Evolutionary conservation across 1,140 invertebrate species (phyloP).

Genomic region (Berghia stephanieae): DNA sequence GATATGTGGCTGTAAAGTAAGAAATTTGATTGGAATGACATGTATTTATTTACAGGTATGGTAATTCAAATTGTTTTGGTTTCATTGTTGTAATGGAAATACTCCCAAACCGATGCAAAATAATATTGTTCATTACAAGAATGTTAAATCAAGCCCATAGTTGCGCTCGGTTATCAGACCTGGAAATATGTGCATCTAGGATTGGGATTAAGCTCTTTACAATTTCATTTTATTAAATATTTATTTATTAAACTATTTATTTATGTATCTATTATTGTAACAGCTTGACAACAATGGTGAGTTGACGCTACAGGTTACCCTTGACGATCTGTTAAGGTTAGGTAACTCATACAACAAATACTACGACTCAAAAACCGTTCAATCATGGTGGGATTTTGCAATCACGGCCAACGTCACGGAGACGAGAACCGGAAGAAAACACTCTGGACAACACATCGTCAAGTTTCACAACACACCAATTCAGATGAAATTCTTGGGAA

Average conservation of each 20-base stretch:
- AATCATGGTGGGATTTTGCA: background rate
- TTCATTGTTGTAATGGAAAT: no score
- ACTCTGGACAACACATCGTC: background rate
- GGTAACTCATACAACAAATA: background rate
- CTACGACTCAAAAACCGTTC: no score
- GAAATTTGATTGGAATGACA: no score
- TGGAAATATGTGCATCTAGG: no score
- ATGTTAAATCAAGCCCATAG: no score
- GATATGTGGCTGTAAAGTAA: no score
- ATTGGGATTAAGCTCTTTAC: no score
- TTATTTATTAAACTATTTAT: background rate
- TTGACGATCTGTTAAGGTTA: background rate
- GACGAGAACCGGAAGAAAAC: background rate
- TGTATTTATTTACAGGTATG: no score
- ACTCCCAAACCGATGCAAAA: no score
- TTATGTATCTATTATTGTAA: background rate
- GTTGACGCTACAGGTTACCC: background rate
- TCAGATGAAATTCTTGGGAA: background rate
- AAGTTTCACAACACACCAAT: background rate
- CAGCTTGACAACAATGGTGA: constrained; percentile 16
- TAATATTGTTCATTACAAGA: no score
- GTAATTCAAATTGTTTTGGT: no score
- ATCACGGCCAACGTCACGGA: constrained; percentile 22
- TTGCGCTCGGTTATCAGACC: no score
- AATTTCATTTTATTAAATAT: background rate